Base-by-base conservation (phyloP, 2,113 vertebrate genomes). In the Pelecanus crispus region DNA sequence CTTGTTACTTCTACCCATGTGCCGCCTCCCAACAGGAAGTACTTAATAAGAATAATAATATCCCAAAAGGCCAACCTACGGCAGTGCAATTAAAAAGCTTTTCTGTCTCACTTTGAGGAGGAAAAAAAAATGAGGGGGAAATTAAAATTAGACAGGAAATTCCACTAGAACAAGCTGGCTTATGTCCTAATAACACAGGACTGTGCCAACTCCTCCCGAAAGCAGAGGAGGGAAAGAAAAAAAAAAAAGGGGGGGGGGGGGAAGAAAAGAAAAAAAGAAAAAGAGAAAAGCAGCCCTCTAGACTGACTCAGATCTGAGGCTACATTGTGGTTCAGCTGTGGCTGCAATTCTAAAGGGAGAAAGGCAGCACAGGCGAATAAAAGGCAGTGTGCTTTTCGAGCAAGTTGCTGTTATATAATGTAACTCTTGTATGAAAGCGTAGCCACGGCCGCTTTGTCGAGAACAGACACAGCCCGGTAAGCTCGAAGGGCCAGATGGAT, bases 71-170 rank as follows among this genome's bases (percentile, higher is more conserved):
- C 97, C 96, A 96, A 98, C 98, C 98, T 95, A 95, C 94, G 97
- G 98, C 98, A 96, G 97, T 97, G 98, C 98, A 98, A 99, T 98
- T 99, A 98, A 98, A 98, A 98, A 97, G 97, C 95, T 97, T 98
- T 98, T 98, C 98, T 98, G 97, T 98, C 97, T 98, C 97, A 97
- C 96, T 98, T 95, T 96, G 91, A 97, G 94, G 89, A 40, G 59
- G 55, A 7, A 58, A 97, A 55, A 32, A 80, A 89, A 90, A 97
- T 52, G 83, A 94, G 84, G 65, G 96, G 94, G 98, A 97, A 97
- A 98, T 97, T 97, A 98, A 94, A 98, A 98, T 98, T 98, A 99
- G 98, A 98, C 98, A 99, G 98, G 99, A 99, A 99, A 99, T 99
- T 99, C 98, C 98, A 99, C 95, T 97, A 98, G 97, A 97, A 98